Evolutionary conservation across 2,797 vertebrate genomes (phyloP).

Genomic region (Hippopotamyrus pictus): DNA sequence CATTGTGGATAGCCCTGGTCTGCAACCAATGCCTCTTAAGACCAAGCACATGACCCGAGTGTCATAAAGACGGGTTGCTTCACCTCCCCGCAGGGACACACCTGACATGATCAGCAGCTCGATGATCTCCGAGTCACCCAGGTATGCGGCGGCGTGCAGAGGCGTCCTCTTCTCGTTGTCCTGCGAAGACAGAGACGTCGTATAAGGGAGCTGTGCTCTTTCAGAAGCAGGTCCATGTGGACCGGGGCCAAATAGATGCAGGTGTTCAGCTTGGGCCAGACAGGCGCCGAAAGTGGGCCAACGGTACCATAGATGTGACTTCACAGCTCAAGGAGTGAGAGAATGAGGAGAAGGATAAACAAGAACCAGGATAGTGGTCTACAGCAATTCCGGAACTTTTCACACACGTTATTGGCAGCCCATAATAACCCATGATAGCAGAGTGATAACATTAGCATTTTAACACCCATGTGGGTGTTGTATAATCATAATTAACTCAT

Average conservation of each 20-base stretch:
- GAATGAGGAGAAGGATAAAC: background rate
- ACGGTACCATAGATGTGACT: background rate
- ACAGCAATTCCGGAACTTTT: background rate
- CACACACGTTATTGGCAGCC: background rate
- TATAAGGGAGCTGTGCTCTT: background rate
- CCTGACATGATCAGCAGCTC: slow-evolving; percentile 98
- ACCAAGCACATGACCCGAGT: background rate
- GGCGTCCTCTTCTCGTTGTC: slow-evolving; percentile 97
- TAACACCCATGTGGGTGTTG: background rate
- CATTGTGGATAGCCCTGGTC: background rate
- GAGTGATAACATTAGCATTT: background rate
- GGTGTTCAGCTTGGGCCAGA: background rate
- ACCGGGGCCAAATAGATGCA: background rate
- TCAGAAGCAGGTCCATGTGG: background rate
- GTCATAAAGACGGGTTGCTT: background rate
- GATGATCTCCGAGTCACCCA: slow-evolving; percentile 96
- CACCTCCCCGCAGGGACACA: slow-evolving; percentile 39
- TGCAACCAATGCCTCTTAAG: background rate
- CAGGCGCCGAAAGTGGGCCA: background rate
- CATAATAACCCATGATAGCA: background rate
- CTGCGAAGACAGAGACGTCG: slow-evolving; percentile 51
- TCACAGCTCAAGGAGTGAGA: background rate
- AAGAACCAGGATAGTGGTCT: background rate
- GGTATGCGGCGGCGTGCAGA: slow-evolving; percentile 92
- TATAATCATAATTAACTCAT: background rate